phyloP scores from a whole-genome alignment of 1,140 invertebrate genomes.

The Drosophila elegans region DNA sequence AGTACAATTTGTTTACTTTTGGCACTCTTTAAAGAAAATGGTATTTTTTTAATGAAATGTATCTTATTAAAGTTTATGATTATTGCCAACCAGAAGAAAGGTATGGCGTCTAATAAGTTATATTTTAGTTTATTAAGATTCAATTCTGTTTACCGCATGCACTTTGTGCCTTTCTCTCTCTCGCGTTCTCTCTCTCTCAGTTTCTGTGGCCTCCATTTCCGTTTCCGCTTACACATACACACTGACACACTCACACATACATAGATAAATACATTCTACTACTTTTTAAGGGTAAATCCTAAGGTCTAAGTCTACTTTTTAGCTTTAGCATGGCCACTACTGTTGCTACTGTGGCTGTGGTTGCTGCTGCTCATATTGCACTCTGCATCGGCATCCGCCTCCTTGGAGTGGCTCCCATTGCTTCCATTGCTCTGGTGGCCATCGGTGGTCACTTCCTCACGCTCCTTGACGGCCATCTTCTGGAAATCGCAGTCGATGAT shows the following conservation, averaged over 20 bases:
- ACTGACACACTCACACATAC: constrained; percentile 27
- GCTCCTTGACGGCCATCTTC: constrained; percentile 67
- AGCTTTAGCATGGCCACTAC: constrained; percentile 67
- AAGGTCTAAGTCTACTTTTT: constrained; percentile 58
- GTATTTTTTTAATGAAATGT: not conserved
- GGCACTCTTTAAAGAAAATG: not conserved
- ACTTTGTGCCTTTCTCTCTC: constrained; percentile 35
- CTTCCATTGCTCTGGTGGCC: constrained; percentile 11
- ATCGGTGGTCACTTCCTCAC: constrained; percentile 36
- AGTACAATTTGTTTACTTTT: not conserved
- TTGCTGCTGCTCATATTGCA: constrained; percentile 54
- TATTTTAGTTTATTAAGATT: constrained; percentile 47
- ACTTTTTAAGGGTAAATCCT: constrained; percentile 35
- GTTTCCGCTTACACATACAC: constrained; percentile 23
- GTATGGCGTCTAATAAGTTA: constrained; percentile 26
- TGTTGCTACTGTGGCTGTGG: constrained; percentile 35
- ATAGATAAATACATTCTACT: constrained; percentile 55
- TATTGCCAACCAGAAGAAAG: not conserved
- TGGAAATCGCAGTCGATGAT: constrained; percentile 84
- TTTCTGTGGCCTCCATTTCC: not conserved
- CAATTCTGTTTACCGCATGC: constrained; percentile 27
- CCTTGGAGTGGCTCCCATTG: constrained; percentile 17
- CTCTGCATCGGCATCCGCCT: constrained; percentile 47
- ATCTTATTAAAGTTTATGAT: not conserved
- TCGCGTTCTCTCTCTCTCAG: not conserved